Evolutionary conservation across 2,797 vertebrate genomes (phyloP), one percentile per base, ranked within the genome.

Genomic region (Myotis daubentonii): DNA sequence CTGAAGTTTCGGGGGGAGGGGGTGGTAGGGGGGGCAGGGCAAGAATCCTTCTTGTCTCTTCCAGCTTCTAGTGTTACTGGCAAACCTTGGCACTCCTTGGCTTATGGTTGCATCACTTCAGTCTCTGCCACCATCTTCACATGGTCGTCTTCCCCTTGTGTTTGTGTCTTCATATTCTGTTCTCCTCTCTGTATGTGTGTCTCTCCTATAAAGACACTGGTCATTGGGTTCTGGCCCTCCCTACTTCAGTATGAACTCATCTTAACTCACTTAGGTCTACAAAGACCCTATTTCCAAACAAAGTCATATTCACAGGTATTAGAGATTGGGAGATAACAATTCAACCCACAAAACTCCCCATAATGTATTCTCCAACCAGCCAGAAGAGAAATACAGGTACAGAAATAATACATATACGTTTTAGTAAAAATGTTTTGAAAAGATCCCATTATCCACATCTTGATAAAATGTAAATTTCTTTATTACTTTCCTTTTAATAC

Each of bases 71-170:
- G 33, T 5, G 4, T 20, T 41, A 1, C 17, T 19, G 23, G 25
- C 0, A 1, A 60, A 44, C 23, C 15, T 53, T 30, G 23, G 49
- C 38, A 10, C 9, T 47, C 49, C 15, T 94, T 25, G 30, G 22
- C 44, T 57, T 23, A 1, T 1, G 15, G 30, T 15, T 75, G 7
- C 38, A 4, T 65, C 16, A 0, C 5, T 10, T 16, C 30, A 20
- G 0, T 23, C 51, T 85, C 44, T 10, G 68, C 12, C 23, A 38
- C 38, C 4, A 0, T 33, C 66, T 57, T 57, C 36, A 4, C 2
- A 1, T 38, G 55, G 12, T 7, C 3, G 0, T 33, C 51, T 38
- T 71, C 62, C 9, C 9, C 8, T 4, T 12, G 47, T 25, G 1
- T 15, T 53, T 44, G 41, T 44, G 41, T 57, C 84, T 36, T 75